A percentile compares a stretch with the other conserved stretches of the same genome.
Conservation (phyloP, 2,113 vertebrate genomes). For the Equus quagga region DNA sequence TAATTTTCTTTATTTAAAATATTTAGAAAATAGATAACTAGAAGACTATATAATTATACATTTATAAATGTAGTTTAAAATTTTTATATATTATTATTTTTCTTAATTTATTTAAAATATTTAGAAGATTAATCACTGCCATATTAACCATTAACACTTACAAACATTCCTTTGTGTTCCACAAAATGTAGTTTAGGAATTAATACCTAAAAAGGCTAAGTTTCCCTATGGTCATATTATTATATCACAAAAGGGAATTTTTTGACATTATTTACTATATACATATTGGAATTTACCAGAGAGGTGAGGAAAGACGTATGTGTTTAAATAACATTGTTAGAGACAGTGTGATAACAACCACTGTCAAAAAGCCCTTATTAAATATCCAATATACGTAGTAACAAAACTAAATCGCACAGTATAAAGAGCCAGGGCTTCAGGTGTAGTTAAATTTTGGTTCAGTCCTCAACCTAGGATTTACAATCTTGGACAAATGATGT, state of each 20-base stretch:
- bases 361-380: not conserved
- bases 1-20: slow-evolving; percentile 7
- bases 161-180: not conserved
- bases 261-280: not conserved
- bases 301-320: not conserved
- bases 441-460: not conserved
- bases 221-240: not conserved
- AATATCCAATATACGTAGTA: not conserved
- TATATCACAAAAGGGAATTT: accelerated
- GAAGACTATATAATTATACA: not conserved
- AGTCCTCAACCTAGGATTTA: not conserved
- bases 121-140: not conserved
- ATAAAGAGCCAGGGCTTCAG: not conserved
- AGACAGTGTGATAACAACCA: not conserved
- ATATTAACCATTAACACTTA: not conserved
- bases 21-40: not conserved
- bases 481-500: not conserved
- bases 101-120: not conserved
- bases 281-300: not conserved
- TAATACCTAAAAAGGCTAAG: not conserved
- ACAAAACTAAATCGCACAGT: not conserved
- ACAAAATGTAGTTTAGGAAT: not conserved
- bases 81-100: not conserved
- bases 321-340: not conserved
- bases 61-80: not conserved